Evolutionary conservation across 1,140 invertebrate species (phyloP).

Genomic region (Dendroctonus ponderosae): DNA sequence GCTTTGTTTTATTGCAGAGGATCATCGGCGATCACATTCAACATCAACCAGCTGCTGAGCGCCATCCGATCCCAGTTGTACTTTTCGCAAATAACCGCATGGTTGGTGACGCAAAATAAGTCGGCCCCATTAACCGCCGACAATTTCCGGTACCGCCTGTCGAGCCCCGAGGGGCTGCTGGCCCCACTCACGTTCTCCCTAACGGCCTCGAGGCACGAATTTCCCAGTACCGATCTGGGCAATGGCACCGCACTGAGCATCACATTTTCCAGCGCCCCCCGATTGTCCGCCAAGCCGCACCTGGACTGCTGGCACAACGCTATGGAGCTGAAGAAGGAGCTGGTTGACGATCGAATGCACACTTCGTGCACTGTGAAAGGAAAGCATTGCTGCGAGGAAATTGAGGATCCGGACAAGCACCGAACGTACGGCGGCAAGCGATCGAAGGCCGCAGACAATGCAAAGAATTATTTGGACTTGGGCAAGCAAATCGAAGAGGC

Average conservation of each 20-base stretch:
- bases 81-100: conserved; percentile 93
- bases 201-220: conserved; percentile 75
- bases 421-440: no score
- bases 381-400: conserved; percentile 54
- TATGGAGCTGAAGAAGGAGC: conserved; percentile 24
- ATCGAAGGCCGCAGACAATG: no score
- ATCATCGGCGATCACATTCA: conserved; percentile 51
- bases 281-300: conserved; percentile 63
- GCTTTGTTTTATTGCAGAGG: conserved; percentile 30
- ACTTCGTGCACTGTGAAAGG: conserved; percentile 68
- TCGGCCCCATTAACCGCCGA: conserved; percentile 32
- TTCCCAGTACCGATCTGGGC: conserved; percentile 75
- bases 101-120: conserved; percentile 57
- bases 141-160: conserved; percentile 60
- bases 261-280: conserved; percentile 68
- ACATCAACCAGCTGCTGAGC: conserved; percentile 75
- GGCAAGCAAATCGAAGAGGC: conserved; percentile 26
- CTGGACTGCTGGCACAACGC: conserved; percentile 55
- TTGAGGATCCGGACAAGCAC: conserved; percentile 35
- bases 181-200: conserved; percentile 62
- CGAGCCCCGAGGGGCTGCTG: conserved; percentile 55
- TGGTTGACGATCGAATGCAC: conserved; percentile 67
- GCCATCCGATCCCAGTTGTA: conserved; percentile 94
- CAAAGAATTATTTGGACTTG: no score
- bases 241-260: conserved; percentile 71